Percentiles rank a stretch among this genome's conserved stretches.
These are phyloP conservation scores for Drosophila pallidifrons DNA, from an alignment of 1,140 invertebrate species.

Conservation along the genomic window DNA sequence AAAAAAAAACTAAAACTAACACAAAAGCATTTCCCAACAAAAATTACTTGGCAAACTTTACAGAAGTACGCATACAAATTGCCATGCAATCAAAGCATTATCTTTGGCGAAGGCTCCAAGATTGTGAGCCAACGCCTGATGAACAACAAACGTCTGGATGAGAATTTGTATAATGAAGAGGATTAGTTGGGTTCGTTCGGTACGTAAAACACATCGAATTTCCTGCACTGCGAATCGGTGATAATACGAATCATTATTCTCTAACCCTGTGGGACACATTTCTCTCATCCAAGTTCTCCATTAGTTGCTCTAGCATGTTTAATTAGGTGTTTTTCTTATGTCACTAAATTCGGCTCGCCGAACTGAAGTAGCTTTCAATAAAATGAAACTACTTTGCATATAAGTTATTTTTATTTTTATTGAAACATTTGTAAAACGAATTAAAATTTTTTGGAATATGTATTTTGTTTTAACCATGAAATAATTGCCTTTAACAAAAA, in stretches of 20 bases:
- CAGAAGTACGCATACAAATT: slow-evolving; percentile 47
- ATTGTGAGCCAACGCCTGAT: slow-evolving; percentile 59
- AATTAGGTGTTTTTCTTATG: slow-evolving; percentile 5
- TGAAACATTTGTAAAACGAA: slow-evolving; percentile 29
- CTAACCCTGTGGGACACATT: slow-evolving; percentile 23
- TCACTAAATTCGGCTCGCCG: slow-evolving; percentile 1
- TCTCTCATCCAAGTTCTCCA: slow-evolving; percentile 3
- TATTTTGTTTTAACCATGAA: slow-evolving; percentile 72
- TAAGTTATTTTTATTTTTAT: slow-evolving; percentile 11
- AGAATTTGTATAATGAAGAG: slow-evolving; percentile 74
- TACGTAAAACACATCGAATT: slow-evolving; percentile 48
- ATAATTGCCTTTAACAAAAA: slow-evolving; percentile 62
- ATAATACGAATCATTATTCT: slow-evolving; percentile 40
- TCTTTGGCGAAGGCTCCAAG: slow-evolving; percentile 76
- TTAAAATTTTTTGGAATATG: slow-evolving; percentile 60
- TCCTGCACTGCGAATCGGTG: slow-evolving; percentile 23
- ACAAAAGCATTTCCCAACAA: neutral
- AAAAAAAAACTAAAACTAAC: slow-evolving; percentile 8
- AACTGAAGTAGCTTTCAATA: slow-evolving; percentile 3
- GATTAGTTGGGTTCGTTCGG: slow-evolving; percentile 58
- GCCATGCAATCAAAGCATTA: slow-evolving; percentile 58
- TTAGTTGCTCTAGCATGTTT: slow-evolving; percentile 4
- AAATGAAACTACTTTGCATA: slow-evolving; percentile 22
- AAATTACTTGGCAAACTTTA: slow-evolving; percentile 47
- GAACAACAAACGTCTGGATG: slow-evolving; percentile 60